Evolutionary conservation across 2,113 vertebrate species (phyloP).

Genomic region (Antigone vipio): DNA sequence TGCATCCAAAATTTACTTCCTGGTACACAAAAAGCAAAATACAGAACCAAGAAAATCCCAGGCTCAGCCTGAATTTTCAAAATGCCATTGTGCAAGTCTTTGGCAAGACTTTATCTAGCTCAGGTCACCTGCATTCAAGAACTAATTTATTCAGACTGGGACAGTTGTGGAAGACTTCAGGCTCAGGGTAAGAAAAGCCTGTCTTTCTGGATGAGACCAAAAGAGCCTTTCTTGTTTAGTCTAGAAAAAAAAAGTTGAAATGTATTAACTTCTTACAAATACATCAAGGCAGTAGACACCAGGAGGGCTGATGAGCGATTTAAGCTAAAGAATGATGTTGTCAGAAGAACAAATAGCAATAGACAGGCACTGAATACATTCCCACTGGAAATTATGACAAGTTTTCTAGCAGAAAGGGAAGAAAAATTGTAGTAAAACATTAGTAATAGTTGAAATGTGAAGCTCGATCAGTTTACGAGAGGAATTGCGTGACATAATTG

Average conservation of each 20-base stretch:
- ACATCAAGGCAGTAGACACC: background rate
- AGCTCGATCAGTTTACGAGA: background rate
- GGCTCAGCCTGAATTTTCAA: background rate
- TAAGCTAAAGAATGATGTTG: background rate
- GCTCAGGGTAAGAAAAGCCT: background rate
- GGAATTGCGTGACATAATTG: background rate
- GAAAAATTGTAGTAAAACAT: background rate
- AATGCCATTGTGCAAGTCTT: background rate
- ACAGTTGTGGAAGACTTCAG: background rate
- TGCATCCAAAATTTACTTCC: background rate
- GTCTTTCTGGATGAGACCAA: background rate
- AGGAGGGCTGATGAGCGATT: background rate
- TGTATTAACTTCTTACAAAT: background rate
- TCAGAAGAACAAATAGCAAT: background rate
- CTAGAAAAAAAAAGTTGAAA: background rate
- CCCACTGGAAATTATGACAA: background rate
- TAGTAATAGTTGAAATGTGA: background rate
- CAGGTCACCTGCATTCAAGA: background rate
- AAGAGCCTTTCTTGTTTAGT: background rate
- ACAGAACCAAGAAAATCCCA: background rate
- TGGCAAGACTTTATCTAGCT: background rate
- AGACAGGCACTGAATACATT: background rate
- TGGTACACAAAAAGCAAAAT: background rate
- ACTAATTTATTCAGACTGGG: background rate
- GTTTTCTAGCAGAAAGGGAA: slow-evolving; percentile 10